A percentile compares a stretch with the other conserved stretches of the same genome.
phyloP scores from a whole-genome alignment of 1,140 invertebrate species.

The Drosophila nigromelanica region DNA sequence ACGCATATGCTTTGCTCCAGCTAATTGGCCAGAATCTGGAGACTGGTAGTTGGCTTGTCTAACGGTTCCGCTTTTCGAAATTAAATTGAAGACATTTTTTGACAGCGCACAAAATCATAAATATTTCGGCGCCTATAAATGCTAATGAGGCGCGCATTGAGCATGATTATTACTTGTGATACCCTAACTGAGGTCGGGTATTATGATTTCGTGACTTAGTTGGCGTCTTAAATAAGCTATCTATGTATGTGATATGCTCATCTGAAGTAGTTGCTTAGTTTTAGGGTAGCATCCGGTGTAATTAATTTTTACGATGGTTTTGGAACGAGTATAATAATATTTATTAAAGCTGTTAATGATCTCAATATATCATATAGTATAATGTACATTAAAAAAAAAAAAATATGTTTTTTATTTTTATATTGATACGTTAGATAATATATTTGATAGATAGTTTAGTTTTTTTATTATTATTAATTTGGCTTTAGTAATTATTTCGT shows the following conservation, averaged over 20 bases:
- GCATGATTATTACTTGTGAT: conserved; percentile 48
- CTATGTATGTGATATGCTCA: background rate
- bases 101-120: conserved; percentile 53
- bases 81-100: conserved; percentile 41
- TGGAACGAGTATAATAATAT: too few relatives aligned
- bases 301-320: too few relatives aligned
- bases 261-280: background rate
- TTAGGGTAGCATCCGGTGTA: background rate
- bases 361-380: too few relatives aligned
- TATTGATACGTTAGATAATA: too few relatives aligned
- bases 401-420: too few relatives aligned
- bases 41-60: conserved; percentile 8
- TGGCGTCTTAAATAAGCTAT: background rate
- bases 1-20: conserved; percentile 32
- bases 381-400: too few relatives aligned
- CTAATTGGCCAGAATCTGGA: conserved; percentile 36
- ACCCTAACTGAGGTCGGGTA: background rate
- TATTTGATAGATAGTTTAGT: too few relatives aligned
- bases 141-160: conserved; percentile 53
- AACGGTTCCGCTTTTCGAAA: conserved; percentile 5
- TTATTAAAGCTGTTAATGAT: too few relatives aligned
- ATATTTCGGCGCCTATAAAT: conserved; percentile 68
- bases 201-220: background rate
- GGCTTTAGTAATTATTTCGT: too few relatives aligned
- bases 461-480: too few relatives aligned